Evolutionary conservation across 2,888 invertebrate species (phyloP).

Genomic region (Meta bourneti): DNA sequence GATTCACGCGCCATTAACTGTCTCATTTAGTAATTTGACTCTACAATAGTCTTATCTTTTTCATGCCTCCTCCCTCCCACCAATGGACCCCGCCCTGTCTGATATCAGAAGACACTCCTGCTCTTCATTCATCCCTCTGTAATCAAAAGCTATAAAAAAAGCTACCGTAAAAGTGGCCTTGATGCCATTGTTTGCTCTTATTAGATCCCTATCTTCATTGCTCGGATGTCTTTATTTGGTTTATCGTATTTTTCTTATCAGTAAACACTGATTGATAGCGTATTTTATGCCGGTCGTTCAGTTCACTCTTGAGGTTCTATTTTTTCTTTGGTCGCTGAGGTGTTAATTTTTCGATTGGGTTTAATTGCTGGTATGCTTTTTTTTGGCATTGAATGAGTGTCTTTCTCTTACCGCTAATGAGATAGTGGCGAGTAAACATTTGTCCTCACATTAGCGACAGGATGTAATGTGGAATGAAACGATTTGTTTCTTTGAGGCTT

Average conservation of each 20-base stretch:
- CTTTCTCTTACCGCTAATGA: no score
- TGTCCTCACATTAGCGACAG: no score
- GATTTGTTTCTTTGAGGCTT: no score
- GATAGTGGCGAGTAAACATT: no score
- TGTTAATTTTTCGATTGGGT: not conserved
- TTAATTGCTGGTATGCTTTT: not conserved
- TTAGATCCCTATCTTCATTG: not conserved
- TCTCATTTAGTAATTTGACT: not conserved
- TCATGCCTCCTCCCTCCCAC: not conserved
- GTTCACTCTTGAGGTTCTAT: not conserved
- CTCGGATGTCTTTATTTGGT: not conserved
- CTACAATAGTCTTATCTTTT: not conserved
- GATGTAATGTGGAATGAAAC: no score
- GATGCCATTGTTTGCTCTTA: slow-evolving; percentile 2
- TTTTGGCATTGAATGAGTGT: no score
- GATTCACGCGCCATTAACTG: not conserved
- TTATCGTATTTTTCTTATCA: not conserved
- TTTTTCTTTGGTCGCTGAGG: not conserved
- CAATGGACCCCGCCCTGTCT: no score
- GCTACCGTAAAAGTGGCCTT: slow-evolving; percentile 16
- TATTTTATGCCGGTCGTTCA: not conserved
- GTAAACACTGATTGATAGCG: no score
- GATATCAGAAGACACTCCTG: no score
- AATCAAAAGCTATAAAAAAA: not conserved
- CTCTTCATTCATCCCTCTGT: slow-evolving; percentile 28